Evolutionary conservation across 2,797 vertebrate species (phyloP).

Genomic region (Tokudaia tokunoshimensis): DNA sequence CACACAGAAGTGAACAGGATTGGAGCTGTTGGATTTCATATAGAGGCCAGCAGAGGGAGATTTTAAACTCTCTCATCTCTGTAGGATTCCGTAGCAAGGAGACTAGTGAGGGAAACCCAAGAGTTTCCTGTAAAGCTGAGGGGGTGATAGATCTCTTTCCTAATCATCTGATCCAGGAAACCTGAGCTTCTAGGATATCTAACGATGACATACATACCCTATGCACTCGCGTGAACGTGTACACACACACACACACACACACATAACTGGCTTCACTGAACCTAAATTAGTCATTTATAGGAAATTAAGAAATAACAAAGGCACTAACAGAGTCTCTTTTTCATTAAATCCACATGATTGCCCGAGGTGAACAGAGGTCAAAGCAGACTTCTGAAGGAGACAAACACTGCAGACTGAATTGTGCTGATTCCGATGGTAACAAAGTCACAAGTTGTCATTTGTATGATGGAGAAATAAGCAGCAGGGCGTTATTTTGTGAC

Average conservation of each 20-base stretch:
- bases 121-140: background rate
- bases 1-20: background rate
- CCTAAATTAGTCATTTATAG: background rate
- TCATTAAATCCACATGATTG: constrained; percentile 2
- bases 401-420: background rate
- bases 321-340: background rate
- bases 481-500: background rate
- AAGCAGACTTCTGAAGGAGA: background rate
- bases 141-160: background rate
- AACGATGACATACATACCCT: background rate
- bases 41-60: background rate
- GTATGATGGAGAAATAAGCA: background rate
- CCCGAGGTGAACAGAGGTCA: background rate
- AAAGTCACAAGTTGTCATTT: constrained; percentile 17
- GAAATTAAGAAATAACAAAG: constrained; percentile 53
- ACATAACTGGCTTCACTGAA: background rate
- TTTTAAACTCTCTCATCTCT: background rate
- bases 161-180: background rate
- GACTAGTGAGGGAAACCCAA: too few relatives aligned
- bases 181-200: background rate
- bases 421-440: constrained; percentile 15
- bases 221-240: background rate
- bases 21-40: background rate
- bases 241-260: background rate
- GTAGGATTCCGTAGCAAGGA: background rate